Evolutionary conservation across 2,797 vertebrate genomes (phyloP).

Genomic region (Kryptolebias ocellatus): DNA sequence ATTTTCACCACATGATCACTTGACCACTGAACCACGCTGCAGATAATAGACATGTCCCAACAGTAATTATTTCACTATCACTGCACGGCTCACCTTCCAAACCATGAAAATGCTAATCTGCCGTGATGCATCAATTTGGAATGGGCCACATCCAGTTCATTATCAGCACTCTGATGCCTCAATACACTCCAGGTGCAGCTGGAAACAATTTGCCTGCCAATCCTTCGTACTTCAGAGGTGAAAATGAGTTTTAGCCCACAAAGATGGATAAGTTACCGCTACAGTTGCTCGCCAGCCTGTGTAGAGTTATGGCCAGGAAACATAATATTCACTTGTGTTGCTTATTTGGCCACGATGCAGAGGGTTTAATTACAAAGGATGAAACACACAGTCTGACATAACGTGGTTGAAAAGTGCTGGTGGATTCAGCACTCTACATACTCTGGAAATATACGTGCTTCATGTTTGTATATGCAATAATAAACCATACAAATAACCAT

Average conservation of each 20-base stretch:
- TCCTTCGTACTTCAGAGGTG: constrained; percentile 50
- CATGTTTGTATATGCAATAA: not conserved
- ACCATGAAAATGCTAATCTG: constrained; percentile 53
- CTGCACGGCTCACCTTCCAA: constrained; percentile 57
- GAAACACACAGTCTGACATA: constrained; percentile 33
- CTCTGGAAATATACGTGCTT: not conserved
- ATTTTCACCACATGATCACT: not conserved
- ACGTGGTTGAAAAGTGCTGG: constrained; percentile 38
- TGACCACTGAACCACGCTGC: constrained; percentile 11
- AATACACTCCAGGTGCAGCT: constrained; percentile 58
- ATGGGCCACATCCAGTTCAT: constrained; percentile 52
- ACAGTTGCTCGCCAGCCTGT: constrained; percentile 27
- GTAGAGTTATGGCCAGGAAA: constrained; percentile 34
- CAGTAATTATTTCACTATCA: constrained; percentile 45
- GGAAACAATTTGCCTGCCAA: constrained; percentile 42
- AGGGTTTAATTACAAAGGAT: constrained; percentile 60
- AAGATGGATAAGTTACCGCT: constrained; percentile 23
- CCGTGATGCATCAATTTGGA: constrained; percentile 48
- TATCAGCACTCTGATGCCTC: constrained; percentile 38
- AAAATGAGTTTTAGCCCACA: constrained; percentile 34
- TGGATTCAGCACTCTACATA: constrained; percentile 12
- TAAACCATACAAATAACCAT: not conserved
- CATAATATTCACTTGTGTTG: constrained; percentile 65
- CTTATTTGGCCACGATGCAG: constrained; percentile 38
- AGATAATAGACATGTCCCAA: constrained; percentile 26